Evolutionary conservation across 2,888 invertebrate genomes (phyloP).

Genomic region (Allophyes oxyacanthae): DNA sequence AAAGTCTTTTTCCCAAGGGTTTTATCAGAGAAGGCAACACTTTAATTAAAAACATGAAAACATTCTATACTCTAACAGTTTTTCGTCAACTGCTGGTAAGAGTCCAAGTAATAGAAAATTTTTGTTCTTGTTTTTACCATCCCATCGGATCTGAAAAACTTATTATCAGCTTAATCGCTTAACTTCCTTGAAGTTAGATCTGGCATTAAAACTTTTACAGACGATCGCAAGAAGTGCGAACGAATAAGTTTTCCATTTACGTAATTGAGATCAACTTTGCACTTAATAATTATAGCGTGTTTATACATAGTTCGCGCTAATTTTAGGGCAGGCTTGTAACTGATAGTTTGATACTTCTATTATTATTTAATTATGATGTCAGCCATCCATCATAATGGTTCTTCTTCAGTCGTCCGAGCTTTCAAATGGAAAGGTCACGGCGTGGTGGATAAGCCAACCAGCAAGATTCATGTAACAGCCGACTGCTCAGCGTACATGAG

Average conservation of each 20-base stretch:
- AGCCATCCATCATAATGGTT: no score
- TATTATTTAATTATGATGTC: background rate
- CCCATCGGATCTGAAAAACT: slow-evolving; percentile 17
- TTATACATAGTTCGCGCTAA: slow-evolving; percentile 1
- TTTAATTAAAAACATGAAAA: no score
- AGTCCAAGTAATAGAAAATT: slow-evolving; percentile 1
- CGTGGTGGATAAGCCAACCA: no score
- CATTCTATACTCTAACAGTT: no score
- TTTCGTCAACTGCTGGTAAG: background rate
- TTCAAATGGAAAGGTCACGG: no score
- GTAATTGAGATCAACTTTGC: slow-evolving; percentile 48
- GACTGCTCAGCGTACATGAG: no score
- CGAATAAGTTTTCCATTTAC: slow-evolving; percentile 40
- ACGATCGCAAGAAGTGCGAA: slow-evolving; percentile 16
- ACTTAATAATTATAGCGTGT: slow-evolving; percentile 22
- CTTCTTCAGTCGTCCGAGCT: no score
- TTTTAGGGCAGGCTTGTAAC: background rate
- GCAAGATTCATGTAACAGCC: no score
- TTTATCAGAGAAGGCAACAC: no score
- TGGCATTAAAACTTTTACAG: slow-evolving; percentile 34
- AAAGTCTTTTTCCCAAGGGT: no score
- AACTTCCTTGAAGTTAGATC: slow-evolving; percentile 36
- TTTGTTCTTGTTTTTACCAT: slow-evolving; percentile 3
- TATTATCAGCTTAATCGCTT: slow-evolving; percentile 40
- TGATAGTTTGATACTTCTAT: background rate